Base-by-base conservation (phyloP, 2,113 vertebrate genomes). In the Ibidorhyncha struthersii region DNA sequence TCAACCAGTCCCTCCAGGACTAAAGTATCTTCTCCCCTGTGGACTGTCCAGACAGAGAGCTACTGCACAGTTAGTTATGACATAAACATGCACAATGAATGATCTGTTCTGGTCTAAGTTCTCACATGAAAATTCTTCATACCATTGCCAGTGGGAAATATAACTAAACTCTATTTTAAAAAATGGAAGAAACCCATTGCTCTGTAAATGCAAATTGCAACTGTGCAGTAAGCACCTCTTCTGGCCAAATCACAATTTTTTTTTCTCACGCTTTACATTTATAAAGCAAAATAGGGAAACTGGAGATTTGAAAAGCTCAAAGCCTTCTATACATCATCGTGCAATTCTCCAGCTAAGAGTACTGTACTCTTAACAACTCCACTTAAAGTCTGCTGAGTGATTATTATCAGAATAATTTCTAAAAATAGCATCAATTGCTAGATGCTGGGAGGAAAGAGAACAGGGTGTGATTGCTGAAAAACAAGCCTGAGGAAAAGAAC, bases 391-490 rank as follows among this genome's bases (percentile, higher is more conserved):
- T 69, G 43, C 49, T 30, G 43, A 91, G 69, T 58, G 89, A 91
- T 71, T 91, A 89, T 74, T 93, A 92, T 32, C 89, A 76, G 86
- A 94, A 76, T 36, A 84, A 91, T 87, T 92, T 79, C 94, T 94
- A 94, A 96, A 95, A 82, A 96, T 79, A 95, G 58, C 29, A 81
- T 22, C 45, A 74, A 74, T 78, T 83, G 67, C 59, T 79, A 63
- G 49, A 65, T 67, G 40, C 56, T 82, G 40, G 30, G 52, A 91
- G 47, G 47, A 90, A 95, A 80, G 53, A 80, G 38, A 90, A 92
- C 69, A 71, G 27, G 26, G 20, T 61, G 49, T 61, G 73, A 84
- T 25, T 94, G 61, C 81, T 82, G 49, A 89, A 92, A 92, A 97
- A 91, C 72, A 94, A 84, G 73, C 3, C 32, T 79, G 40, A 67